Conservation (phyloP, 2,113 vertebrate species). For the Saccopteryx bilineata region DNA sequence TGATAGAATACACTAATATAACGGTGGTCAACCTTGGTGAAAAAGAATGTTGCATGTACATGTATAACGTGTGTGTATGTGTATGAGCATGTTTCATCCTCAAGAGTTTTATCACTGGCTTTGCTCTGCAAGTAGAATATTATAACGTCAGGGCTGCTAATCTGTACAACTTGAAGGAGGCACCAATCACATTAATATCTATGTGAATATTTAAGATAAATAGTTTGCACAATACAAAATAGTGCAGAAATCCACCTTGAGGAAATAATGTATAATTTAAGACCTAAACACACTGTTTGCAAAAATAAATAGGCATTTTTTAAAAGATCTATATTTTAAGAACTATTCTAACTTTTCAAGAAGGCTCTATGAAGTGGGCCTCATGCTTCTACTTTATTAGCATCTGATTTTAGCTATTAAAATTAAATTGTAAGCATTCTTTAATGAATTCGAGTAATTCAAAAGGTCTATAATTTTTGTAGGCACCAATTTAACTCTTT, state of each 20-base stretch:
- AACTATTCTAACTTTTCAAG: background rate
- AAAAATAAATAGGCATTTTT: slow-evolving; percentile 8
- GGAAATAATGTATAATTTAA: background rate
- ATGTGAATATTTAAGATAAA: background rate
- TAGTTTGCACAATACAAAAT: background rate
- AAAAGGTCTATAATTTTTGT: background rate
- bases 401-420: slow-evolving; percentile 22
- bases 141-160: background rate
- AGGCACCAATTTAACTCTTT: slow-evolving; percentile 16
- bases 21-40: background rate
- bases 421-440: slow-evolving; percentile 6
- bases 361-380: background rate
- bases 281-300: background rate
- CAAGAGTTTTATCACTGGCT: background rate
- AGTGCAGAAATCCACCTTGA: slow-evolving; percentile 22
- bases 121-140: background rate
- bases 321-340: background rate
- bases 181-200: background rate
- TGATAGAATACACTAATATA: background rate
- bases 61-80: background rate
- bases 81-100: background rate
- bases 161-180: background rate
- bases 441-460: background rate
- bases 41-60: background rate
- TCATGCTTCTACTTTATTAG: background rate